phyloP scores from a whole-genome alignment of 2,888 invertebrate species.

The Aleiodes alternator region DNA sequence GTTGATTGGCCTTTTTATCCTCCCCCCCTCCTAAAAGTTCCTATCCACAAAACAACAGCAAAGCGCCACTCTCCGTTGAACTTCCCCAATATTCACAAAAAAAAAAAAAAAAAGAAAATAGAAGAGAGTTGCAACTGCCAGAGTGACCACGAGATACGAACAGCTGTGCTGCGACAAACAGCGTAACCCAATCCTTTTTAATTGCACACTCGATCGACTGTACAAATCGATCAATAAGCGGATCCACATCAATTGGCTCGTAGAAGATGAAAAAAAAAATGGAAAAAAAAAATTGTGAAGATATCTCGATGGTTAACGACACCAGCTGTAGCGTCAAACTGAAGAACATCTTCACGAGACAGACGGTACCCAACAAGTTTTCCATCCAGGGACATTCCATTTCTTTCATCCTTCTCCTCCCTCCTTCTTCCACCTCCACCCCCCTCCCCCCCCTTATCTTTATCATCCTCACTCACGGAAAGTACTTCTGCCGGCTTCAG shows the following conservation, averaged over 20 bases:
- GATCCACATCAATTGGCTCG: background rate
- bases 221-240: conserved; percentile 1
- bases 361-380: background rate
- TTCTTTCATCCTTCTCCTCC: background rate
- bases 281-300: too few species aligned
- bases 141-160: background rate
- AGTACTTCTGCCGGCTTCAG: background rate
- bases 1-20: too few species aligned
- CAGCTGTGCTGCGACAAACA: conserved; percentile 1
- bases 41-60: too few species aligned
- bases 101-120: too few species aligned
- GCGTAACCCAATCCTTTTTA: conserved; percentile 17
- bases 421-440: background rate
- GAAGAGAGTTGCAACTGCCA: too few species aligned
- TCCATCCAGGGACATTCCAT: background rate
- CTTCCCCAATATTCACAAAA: too few species aligned
- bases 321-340: too few species aligned
- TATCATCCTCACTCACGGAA: background rate
- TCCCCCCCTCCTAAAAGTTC: too few species aligned
- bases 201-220: conserved; percentile 7
- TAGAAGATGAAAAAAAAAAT: background rate
- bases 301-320: too few species aligned
- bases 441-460: background rate
- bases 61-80: too few species aligned
- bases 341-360: conserved; percentile 9